Evolutionary conservation across 2,113 vertebrate genomes (phyloP).

Genomic region (Rynchops niger): DNA sequence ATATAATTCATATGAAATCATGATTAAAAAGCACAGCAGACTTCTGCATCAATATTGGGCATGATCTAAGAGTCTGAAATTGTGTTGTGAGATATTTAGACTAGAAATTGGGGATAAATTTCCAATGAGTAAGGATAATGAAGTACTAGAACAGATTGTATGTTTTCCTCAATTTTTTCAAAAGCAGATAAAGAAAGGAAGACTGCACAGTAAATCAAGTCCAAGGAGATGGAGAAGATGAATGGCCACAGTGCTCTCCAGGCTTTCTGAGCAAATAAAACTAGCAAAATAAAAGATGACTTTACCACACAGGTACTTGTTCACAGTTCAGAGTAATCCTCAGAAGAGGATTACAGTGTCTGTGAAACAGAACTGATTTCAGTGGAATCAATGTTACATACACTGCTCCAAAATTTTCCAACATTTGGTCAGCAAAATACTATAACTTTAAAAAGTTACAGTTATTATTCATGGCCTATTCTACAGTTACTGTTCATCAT

Average conservation of each 20-base stretch:
- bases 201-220: not conserved
- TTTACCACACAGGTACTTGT: not conserved
- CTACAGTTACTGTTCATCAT: no score
- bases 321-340: not conserved
- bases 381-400: not conserved
- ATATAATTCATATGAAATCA: not conserved
- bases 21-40: not conserved
- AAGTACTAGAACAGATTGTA: not conserved
- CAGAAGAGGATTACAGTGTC: not conserved
- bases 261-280: not conserved
- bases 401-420: not conserved
- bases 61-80: not conserved
- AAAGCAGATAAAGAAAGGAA: not conserved
- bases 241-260: not conserved
- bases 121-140: not conserved
- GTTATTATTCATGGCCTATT: not conserved
- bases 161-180: not conserved
- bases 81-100: not conserved
- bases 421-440: not conserved
- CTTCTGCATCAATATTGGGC: not conserved
- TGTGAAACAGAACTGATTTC: not conserved
- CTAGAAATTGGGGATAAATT: not conserved
- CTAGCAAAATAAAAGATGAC: not conserved
- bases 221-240: not conserved
- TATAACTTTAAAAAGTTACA: not conserved